Conservation (phyloP, 2,888 invertebrate species). For the Hanleya hanleyi region DNA sequence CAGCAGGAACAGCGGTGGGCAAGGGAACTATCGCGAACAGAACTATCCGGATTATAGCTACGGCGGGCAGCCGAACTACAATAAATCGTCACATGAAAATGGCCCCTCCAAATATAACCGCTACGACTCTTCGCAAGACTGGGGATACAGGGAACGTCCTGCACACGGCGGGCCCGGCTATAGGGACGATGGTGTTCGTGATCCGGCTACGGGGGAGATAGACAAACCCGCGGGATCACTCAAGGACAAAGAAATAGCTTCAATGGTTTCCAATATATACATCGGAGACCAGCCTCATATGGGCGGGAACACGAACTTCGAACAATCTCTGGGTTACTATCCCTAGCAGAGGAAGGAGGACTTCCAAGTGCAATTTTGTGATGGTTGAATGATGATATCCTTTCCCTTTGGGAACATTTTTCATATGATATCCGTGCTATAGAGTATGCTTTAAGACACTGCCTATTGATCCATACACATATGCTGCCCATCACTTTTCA, state of each 20-base stretch:
- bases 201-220: neutral
- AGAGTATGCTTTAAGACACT: neutral
- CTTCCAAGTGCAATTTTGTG: no score
- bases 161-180: neutral
- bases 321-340: conserved; percentile 60
- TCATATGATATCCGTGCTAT: neutral
- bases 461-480: no score
- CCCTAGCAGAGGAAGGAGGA: conserved; percentile 35
- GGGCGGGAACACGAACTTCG: conserved; percentile 49
- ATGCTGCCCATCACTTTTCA: no score
- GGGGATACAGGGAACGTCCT: neutral
- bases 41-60: neutral
- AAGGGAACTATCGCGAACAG: neutral
- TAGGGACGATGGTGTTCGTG: neutral
- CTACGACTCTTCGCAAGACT: neutral
- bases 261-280: neutral
- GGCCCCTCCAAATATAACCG: neutral
- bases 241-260: conserved; percentile 11
- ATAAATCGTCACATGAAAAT: neutral
- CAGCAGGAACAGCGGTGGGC: neutral
- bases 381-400: no score
- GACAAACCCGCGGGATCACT: neutral
- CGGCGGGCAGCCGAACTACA: neutral
- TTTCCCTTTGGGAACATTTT: neutral
- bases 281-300: neutral